Percentiles rank a stretch among this genome's conserved stretches.
phyloP scores from a whole-genome alignment of 2,113 vertebrate species.

The Clarias macrocephalus region DNA sequence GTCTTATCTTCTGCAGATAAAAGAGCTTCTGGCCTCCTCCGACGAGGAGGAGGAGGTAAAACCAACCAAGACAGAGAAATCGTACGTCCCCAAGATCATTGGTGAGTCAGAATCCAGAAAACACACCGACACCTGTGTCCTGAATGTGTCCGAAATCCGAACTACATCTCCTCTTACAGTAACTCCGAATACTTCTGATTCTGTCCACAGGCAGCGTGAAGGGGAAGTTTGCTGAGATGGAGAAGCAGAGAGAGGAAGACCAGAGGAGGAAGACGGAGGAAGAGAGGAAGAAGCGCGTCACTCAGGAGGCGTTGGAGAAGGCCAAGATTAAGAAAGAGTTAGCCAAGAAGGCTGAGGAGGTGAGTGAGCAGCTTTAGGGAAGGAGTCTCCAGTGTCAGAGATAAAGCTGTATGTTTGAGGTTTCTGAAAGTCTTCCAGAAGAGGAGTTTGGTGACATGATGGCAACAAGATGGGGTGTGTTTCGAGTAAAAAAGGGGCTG shows the following conservation, averaged over 20 bases:
- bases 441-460: background rate
- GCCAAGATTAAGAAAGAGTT: constrained; percentile 93
- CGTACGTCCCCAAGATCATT: constrained; percentile 95
- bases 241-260: constrained; percentile 91
- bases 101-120: constrained; percentile 74
- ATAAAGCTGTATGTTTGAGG: background rate
- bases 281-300: constrained; percentile 86
- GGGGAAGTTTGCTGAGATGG: constrained; percentile 97
- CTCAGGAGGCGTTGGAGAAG: constrained; percentile 91
- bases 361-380: constrained; percentile 54
- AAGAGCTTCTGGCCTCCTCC: constrained; percentile 92
- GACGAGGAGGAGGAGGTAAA: constrained; percentile 89
- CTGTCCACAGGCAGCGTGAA: constrained; percentile 87
- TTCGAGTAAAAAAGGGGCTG: background rate
- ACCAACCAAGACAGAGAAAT: constrained; percentile 84
- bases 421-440: background rate
- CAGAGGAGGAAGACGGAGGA: constrained; percentile 86
- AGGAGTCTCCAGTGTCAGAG: constrained; percentile 2
- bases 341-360: constrained; percentile 88
- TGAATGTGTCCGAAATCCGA: background rate
- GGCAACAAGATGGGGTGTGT: background rate
- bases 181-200: background rate
- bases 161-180: background rate
- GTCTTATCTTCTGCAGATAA: constrained; percentile 74
- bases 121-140: background rate